Conservation (phyloP, 2,888 invertebrate species). For the Neuroscelio doddi region DNA sequence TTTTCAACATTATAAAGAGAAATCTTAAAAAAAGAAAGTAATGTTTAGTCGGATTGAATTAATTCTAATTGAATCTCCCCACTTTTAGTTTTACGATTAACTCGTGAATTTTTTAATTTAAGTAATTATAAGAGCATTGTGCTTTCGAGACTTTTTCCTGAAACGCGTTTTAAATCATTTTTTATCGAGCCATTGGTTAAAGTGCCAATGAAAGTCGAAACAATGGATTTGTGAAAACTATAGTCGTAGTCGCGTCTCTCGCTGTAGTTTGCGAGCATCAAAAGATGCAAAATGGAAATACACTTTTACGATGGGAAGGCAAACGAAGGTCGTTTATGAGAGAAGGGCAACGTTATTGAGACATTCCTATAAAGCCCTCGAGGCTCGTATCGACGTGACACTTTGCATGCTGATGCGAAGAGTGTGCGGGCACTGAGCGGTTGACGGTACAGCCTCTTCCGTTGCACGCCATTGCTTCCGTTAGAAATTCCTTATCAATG, state of each 20-base stretch:
- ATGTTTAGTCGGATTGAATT: no score
- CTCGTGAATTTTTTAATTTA: no score
- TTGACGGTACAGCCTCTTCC: conserved; percentile 55
- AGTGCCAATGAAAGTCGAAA: not conserved
- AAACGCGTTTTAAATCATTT: conserved; percentile 6
- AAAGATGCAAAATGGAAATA: conserved; percentile 38
- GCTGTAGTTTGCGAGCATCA: conserved; percentile 30
- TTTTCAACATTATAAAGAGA: no score
- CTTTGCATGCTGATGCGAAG: conserved; percentile 59
- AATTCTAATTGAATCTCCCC: no score
- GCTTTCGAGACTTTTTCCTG: no score
- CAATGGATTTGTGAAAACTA: not conserved
- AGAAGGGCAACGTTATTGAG: conserved; percentile 39
- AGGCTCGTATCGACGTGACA: conserved; percentile 49
- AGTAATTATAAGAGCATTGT: no score
- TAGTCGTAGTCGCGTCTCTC: not conserved
- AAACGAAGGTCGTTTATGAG: conserved; percentile 42
- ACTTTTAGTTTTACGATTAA: no score
- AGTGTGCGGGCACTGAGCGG: conserved; percentile 47
- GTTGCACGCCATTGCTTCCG: conserved; percentile 64
- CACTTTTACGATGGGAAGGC: conserved; percentile 28
- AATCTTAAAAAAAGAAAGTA: no score
- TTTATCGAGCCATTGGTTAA: not conserved
- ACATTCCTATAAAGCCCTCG: conserved; percentile 43
- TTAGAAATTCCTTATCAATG: conserved; percentile 61